Evolutionary conservation across 1,140 invertebrate genomes (phyloP).

Genomic region (Thaumatotibia leucotreta): DNA sequence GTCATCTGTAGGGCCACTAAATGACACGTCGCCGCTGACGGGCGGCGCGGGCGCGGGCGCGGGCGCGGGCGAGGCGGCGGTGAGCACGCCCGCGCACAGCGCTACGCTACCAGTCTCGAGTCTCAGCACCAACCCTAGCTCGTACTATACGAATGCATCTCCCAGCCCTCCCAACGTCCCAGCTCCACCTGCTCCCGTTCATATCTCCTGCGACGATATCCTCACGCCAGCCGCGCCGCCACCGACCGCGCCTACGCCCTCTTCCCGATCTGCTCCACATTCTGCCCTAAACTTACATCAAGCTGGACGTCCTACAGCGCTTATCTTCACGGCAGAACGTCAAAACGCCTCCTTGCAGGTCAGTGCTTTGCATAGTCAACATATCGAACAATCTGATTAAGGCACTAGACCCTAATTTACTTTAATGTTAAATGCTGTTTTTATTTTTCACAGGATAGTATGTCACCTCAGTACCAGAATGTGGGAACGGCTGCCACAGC

Average conservation of each 20-base stretch:
- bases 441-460: constrained; percentile 39
- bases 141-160: constrained; percentile 66
- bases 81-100: constrained; percentile 65
- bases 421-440: neutral
- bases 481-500: constrained; percentile 48
- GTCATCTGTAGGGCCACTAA: constrained; percentile 76
- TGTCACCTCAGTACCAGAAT: constrained; percentile 71
- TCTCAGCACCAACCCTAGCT: constrained; percentile 66
- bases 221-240: constrained; percentile 46
- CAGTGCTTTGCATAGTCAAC: neutral
- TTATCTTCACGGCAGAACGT: constrained; percentile 48
- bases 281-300: constrained; percentile 69
- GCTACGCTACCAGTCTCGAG: constrained; percentile 62
- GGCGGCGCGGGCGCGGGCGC: constrained; percentile 32
- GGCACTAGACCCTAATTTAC: neutral
- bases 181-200: constrained; percentile 37
- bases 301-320: constrained; percentile 50
- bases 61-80: constrained; percentile 52
- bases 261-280: constrained; percentile 67
- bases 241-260: constrained; percentile 45
- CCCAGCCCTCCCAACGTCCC: constrained; percentile 57
- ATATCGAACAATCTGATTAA: neutral
- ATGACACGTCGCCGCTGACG: constrained; percentile 72
- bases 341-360: constrained; percentile 49
- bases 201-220: constrained; percentile 68